phyloP scores from a whole-genome alignment of 2,113 vertebrate species.

The Acanthisitta chloris region DNA sequence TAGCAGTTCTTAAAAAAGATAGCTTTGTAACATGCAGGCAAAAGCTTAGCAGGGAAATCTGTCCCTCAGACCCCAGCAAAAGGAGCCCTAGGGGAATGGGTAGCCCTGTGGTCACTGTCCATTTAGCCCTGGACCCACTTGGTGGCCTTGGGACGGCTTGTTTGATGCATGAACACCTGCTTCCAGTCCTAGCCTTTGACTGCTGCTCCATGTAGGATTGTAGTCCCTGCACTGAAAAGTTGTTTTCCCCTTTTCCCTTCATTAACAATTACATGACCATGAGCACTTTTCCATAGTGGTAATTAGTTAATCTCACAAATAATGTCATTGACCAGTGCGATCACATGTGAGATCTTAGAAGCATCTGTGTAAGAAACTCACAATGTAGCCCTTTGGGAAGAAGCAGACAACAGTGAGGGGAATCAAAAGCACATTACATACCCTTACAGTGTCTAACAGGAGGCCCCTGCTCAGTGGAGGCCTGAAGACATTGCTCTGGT shows the following conservation, averaged over 20 bases:
- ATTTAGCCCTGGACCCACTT: background rate
- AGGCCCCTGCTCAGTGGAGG: background rate
- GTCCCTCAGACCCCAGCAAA: background rate
- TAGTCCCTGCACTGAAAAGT: background rate
- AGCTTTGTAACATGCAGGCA: background rate
- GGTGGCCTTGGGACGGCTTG: background rate
- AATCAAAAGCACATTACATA: background rate
- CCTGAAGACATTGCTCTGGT: background rate
- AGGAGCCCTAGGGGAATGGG: background rate
- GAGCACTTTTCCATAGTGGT: background rate
- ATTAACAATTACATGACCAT: background rate
- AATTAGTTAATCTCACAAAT: background rate
- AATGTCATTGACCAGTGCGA: background rate
- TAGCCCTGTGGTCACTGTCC: background rate
- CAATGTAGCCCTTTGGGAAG: background rate
- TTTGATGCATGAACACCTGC: background rate
- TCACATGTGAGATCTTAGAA: background rate
- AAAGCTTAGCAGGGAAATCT: background rate
- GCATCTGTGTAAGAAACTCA: background rate
- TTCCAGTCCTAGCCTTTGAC: background rate
- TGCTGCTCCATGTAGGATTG: background rate
- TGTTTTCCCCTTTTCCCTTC: background rate
- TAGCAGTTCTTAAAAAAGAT: slow-evolving; percentile 43
- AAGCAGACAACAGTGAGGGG: background rate
- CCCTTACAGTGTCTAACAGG: background rate